These are phyloP conservation scores for Rhagoletis zephyria DNA, from an alignment of 1,140 invertebrate genomes.

Conservation along the genomic window DNA sequence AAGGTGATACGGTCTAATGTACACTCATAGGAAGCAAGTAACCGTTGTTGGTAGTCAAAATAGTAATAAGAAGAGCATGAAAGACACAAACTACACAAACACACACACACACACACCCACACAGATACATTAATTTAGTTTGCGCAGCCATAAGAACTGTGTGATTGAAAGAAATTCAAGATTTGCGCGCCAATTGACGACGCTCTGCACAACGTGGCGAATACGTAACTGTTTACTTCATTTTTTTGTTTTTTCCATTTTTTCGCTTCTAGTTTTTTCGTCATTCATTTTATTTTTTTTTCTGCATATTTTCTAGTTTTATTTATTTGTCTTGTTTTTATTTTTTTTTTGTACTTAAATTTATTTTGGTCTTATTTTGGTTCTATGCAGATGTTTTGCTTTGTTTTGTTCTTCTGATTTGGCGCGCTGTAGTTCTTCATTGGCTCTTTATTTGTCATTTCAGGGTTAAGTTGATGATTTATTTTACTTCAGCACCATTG, in stretches of 20 bases:
- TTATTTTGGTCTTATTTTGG: neutral
- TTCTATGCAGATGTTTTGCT: neutral
- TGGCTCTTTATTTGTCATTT: neutral
- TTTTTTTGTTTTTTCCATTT: neutral
- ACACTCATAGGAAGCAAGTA: too few species aligned
- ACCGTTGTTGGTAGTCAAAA: neutral
- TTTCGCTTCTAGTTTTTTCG: neutral
- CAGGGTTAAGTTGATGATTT: neutral
- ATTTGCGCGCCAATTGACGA: neutral
- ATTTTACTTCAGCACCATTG: neutral
- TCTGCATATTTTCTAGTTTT: neutral
- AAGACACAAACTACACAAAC: neutral
- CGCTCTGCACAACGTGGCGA: neutral
- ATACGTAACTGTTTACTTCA: slow-evolving; percentile 38
- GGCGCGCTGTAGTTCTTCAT: neutral
- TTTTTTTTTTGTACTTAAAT: neutral
- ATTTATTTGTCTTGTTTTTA: neutral
- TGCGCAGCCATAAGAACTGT: slow-evolving; percentile 7
- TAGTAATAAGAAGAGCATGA: neutral
- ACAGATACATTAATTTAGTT: neutral
- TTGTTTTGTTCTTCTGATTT: neutral
- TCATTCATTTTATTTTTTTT: neutral
- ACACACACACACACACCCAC: neutral
- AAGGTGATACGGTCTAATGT: too few species aligned
- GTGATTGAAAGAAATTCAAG: slow-evolving; percentile 6